Conservation (phyloP, 2,113 vertebrate genomes). For the Neolamprologus caudopunctatus region DNA sequence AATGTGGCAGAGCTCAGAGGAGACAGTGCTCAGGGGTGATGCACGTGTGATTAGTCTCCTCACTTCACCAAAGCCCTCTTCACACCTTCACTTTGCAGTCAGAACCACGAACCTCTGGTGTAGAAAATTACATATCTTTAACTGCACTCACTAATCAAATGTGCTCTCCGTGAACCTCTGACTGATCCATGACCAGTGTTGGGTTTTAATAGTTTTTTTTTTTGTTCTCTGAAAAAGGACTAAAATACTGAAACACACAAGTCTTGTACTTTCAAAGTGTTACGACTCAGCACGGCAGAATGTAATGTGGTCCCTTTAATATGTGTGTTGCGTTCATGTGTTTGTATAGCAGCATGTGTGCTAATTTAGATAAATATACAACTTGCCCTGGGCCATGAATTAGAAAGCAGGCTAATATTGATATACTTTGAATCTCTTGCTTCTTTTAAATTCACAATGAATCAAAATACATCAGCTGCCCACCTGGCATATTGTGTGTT, state of each 20-base stretch:
- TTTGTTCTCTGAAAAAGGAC: background rate
- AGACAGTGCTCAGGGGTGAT: conserved; percentile 40
- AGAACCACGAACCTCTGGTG: conserved; percentile 2
- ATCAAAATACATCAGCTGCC: conserved; percentile 58
- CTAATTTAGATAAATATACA: conserved; percentile 61
- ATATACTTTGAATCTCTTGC: conserved; percentile 37
- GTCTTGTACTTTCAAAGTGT: background rate
- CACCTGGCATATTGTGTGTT: conserved; percentile 47
- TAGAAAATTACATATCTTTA: conserved; percentile 22
- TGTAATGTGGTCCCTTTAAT: background rate
- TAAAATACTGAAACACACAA: background rate
- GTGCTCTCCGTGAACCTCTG: background rate
- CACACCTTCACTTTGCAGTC: conserved; percentile 22
- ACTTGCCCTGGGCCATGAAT: conserved; percentile 62
- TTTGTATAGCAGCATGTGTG: conserved; percentile 39
- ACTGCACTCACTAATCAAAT: conserved; percentile 32
- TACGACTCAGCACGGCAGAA: background rate
- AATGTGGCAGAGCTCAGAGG: conserved; percentile 29
- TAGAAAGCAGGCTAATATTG: conserved; percentile 50
- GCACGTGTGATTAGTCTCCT: conserved; percentile 40
- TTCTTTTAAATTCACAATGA: conserved; percentile 52
- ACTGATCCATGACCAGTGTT: conserved; percentile 11
- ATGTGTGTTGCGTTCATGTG: conserved; percentile 8
- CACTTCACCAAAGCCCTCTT: conserved; percentile 42
- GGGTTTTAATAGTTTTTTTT: background rate